phyloP scores from a whole-genome alignment of 2,797 vertebrate genomes.

The Syndactyla subalaris region DNA sequence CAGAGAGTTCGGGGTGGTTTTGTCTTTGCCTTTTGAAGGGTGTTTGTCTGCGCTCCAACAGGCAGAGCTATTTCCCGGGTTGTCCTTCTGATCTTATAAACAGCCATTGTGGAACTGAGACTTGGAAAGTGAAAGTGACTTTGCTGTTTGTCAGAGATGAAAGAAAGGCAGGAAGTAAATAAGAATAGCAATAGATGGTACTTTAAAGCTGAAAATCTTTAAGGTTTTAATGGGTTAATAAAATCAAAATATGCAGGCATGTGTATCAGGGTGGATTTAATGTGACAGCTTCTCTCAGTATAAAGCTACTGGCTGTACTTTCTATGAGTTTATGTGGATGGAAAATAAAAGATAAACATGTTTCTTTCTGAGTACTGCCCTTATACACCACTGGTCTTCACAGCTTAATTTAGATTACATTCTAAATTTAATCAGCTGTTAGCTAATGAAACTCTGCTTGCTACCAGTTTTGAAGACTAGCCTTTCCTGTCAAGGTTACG shows the following conservation, averaged over 20 bases:
- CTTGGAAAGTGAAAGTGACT: conserved; percentile 68
- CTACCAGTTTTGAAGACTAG: neutral
- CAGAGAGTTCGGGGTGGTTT: conserved; percentile 38
- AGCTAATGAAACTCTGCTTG: neutral
- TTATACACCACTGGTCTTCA: neutral
- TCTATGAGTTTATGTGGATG: conserved; percentile 9
- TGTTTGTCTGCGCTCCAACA: conserved; percentile 38
- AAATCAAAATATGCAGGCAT: neutral
- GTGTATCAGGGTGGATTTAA: conserved; percentile 1
- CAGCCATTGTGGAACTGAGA: conserved; percentile 51
- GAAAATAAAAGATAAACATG: neutral
- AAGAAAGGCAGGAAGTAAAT: conserved; percentile 55
- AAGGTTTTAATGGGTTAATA: conserved; percentile 30
- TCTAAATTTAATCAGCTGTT: neutral
- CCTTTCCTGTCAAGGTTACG: neutral
- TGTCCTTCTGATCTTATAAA: conserved; percentile 55
- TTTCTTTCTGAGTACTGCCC: neutral
- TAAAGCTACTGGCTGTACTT: neutral
- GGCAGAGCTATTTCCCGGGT: conserved; percentile 10
- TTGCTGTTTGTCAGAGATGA: conserved; percentile 24
- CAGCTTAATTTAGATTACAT: neutral
- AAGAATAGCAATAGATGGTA: neutral
- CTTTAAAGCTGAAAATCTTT: conserved; percentile 9
- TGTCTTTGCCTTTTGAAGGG: conserved; percentile 52
- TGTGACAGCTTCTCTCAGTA: neutral